Evolutionary conservation across 2,888 invertebrate genomes (phyloP), one percentile per base, ranked within the genome.

Genomic region (Artemia sinica): DNA sequence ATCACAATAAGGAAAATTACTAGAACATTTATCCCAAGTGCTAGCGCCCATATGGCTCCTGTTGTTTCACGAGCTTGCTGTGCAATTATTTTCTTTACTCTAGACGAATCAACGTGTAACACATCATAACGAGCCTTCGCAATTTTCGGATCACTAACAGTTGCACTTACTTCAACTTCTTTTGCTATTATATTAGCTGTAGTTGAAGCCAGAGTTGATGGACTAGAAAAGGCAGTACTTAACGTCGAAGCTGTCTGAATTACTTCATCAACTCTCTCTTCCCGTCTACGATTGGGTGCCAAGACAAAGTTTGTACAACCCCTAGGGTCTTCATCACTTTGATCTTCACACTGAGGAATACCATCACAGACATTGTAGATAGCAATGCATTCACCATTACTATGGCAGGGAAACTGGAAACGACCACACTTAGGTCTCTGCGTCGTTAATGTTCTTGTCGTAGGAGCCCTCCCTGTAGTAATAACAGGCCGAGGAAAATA

Each of bases 331-430:
- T 93, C 93, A 78, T 94, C 94, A 76, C 91, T 91, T 72, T 87
- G 90, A 80, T 94, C 93, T 2, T 67, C 69, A 66, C 90, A 92
- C 79, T 93, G 92, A 49, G 91, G 86, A 74, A 95, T 89, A 68
- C 92, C 92, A 78, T 94, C 91, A 76, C 94, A 95, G 10, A 89
- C 91, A 79, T 95, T 94, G 80, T 95, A 95, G 74, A 93, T 84
- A 8, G 92, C 94, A 75, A 95, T 91, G 77, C 94, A 95, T 78
- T 94, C 92, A 66, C 86, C 86, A 65, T 88, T 87, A 71, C 83
- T 84, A 68, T 86, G 85, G 76, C 93, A 94, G 77, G 87, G 86
- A 78, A 92, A 94, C 79, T 94, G 91, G 79, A 88, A 89, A 71
- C 87, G 84, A 74, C 87, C 88, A 80, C 92, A 93, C 71, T 71